Conservation (phyloP, 2,888 invertebrate species). For the Melanotus villosus region DNA sequence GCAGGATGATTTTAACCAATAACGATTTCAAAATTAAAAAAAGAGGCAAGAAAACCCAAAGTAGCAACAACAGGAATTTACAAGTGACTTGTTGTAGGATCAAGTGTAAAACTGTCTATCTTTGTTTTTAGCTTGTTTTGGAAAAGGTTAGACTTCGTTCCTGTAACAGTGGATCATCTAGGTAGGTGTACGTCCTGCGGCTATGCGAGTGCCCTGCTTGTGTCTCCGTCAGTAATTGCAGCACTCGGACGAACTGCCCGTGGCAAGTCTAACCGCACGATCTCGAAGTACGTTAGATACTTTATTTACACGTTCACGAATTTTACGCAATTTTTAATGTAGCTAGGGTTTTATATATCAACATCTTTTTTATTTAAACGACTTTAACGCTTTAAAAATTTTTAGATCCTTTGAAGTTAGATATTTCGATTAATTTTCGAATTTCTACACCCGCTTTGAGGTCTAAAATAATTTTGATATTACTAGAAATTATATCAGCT, state of each 20-base stretch:
- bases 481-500: too few species aligned
- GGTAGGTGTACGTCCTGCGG: conserved; percentile 43
- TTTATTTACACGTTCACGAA: conserved; percentile 2
- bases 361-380: too few species aligned
- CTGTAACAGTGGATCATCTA: conserved; percentile 37
- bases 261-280: conserved; percentile 50
- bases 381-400: too few species aligned
- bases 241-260: conserved; percentile 53
- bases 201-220: conserved; percentile 52
- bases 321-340: conserved; percentile 1
- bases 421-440: too few species aligned
- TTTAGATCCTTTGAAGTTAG: too few species aligned
- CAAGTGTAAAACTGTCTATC: conserved; percentile 6
- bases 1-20: too few species aligned
- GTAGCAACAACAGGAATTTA: conserved; percentile 28
- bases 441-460: too few species aligned
- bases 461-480: too few species aligned
- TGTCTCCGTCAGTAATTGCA: conserved; percentile 56
- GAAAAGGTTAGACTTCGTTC: conserved; percentile 28
- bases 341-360: too few species aligned
- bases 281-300: conserved; percentile 36
- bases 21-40: conserved; percentile 32
- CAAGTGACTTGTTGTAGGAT: background rate
- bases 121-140: conserved; percentile 22
- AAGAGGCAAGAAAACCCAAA: too few species aligned